A percentile compares a stretch with the other conserved stretches of the same genome.
Conservation (phyloP, 2,113 vertebrate genomes). For the Peucedramus taeniatus region DNA sequence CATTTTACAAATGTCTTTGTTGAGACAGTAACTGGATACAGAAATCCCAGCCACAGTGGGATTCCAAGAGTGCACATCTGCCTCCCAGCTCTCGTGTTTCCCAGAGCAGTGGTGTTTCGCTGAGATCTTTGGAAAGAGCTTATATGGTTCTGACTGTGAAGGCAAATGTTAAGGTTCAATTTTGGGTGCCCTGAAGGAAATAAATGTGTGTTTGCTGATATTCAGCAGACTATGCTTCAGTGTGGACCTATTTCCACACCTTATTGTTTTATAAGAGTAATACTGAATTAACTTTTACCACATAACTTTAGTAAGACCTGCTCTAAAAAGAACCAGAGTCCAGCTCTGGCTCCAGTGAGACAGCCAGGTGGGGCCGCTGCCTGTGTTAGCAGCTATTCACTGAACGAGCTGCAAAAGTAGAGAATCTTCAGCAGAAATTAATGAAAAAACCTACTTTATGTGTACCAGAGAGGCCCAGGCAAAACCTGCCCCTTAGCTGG, state of each 20-base stretch:
- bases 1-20: conserved; percentile 52
- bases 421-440: background rate
- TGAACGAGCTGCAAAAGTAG: background rate
- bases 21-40: conserved; percentile 58
- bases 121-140: background rate
- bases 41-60: conserved; percentile 35
- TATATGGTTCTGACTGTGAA: background rate
- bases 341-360: background rate
- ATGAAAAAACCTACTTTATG: background rate
- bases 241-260: background rate
- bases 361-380: background rate
- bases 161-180: background rate
- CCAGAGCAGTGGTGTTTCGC: background rate
- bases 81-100: conserved; percentile 4
- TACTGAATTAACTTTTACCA: background rate
- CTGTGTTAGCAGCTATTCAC: background rate
- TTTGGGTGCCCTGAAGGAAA: background rate
- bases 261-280: background rate
- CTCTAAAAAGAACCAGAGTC: background rate
- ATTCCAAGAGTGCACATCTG: conserved; percentile 50
- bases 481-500: background rate
- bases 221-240: background rate
- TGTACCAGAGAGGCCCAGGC: background rate
- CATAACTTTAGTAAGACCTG: background rate
- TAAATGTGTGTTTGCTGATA: background rate